phyloP scores from a whole-genome alignment of 2,888 invertebrate genomes.

The Cataglyphis altisquamis region DNA sequence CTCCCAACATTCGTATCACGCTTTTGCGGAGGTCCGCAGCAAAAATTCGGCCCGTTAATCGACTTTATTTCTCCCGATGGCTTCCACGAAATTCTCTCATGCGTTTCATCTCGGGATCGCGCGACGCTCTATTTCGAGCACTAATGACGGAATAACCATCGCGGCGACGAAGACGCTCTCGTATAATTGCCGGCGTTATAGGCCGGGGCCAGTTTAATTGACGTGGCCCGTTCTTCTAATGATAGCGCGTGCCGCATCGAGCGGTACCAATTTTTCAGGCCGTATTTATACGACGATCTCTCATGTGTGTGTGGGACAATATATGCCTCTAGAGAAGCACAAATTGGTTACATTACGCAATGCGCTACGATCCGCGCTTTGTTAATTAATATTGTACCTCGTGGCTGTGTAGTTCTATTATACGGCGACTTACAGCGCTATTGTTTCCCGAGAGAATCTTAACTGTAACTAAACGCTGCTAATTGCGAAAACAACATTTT shows the following conservation, averaged over 20 bases:
- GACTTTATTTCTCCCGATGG: slow-evolving; percentile 1
- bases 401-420: not conserved
- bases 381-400: slow-evolving; percentile 24
- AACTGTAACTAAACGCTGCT: slow-evolving; percentile 1
- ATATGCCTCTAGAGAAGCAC: not conserved
- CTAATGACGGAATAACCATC: slow-evolving; percentile 40
- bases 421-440: not conserved
- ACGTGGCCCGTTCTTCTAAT: slow-evolving; percentile 15
- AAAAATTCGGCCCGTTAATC: slow-evolving; percentile 45
- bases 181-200: slow-evolving; percentile 36
- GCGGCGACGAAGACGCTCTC: not conserved
- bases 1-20: slow-evolving; percentile 8
- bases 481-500: not conserved
- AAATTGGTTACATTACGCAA: not conserved
- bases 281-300: slow-evolving; percentile 4
- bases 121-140: slow-evolving; percentile 37
- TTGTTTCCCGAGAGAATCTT: slow-evolving; percentile 17
- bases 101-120: not conserved
- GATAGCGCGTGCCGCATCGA: slow-evolving; percentile 12
- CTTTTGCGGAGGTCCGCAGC: slow-evolving; percentile 12
- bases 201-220: slow-evolving; percentile 25
- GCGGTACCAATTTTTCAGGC: slow-evolving; percentile 1
- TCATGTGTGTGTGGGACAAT: not conserved
- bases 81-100: slow-evolving; percentile 33
- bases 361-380: not conserved